Evolutionary conservation across 2,113 vertebrate species (phyloP).

Genomic region (Labeo catla): DNA sequence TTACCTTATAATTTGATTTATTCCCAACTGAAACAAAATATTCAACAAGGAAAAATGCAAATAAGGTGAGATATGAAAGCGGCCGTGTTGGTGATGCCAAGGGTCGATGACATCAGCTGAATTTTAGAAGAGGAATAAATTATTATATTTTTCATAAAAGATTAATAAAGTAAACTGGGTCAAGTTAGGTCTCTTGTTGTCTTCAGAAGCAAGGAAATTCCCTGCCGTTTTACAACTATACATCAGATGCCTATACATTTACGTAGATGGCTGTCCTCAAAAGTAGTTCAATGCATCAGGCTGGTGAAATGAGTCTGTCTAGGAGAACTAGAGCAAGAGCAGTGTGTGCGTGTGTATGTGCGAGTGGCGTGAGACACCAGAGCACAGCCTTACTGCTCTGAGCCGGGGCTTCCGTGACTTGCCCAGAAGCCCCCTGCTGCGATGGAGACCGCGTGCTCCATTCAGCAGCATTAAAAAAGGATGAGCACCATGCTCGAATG

Average conservation of each 20-base stretch:
- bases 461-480: conserved; percentile 80
- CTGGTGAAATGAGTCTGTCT: conserved; percentile 36
- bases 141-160: not conserved
- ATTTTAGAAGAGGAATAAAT: not conserved
- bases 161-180: not conserved
- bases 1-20: not conserved
- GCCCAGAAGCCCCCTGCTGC: conserved; percentile 75
- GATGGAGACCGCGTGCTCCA: conserved; percentile 69
- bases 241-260: conserved; percentile 39
- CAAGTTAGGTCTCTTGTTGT: not conserved
- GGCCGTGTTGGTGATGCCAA: not conserved
- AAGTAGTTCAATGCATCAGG: conserved; percentile 44
- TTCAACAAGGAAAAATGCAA: not conserved
- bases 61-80: not conserved
- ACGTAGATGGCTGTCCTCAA: conserved; percentile 25
- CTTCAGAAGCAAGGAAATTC: not conserved
- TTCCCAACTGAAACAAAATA: not conserved
- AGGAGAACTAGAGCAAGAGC: conserved; percentile 29
- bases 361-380: conserved; percentile 49
- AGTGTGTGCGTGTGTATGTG: conserved; percentile 7
- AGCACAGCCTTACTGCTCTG: conserved; percentile 57
- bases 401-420: conserved; percentile 77
- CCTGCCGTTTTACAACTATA: not conserved
- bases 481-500: conserved; percentile 54
- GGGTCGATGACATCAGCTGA: too few species aligned